phyloP scores from a whole-genome alignment of 2,797 vertebrate species.

The Gadopsis bispinosus region DNA sequence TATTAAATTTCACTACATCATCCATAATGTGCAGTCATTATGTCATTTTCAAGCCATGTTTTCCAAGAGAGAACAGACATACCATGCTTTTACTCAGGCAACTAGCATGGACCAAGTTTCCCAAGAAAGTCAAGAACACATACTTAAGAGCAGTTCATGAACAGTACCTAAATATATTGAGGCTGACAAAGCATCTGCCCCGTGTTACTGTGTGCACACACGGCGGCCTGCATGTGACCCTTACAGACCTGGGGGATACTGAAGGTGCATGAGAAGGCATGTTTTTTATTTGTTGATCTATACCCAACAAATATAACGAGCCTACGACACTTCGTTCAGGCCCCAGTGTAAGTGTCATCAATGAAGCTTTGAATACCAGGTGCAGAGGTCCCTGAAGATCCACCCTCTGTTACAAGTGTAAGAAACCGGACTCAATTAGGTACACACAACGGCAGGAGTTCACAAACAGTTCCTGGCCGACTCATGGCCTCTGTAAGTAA shows the following conservation, averaged over 20 bases:
- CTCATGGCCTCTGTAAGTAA: constrained; percentile 60
- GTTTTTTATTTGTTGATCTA: constrained; percentile 57
- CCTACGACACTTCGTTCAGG: constrained; percentile 38
- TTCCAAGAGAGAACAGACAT: constrained; percentile 68
- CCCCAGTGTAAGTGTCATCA: constrained; percentile 51
- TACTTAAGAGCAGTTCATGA: constrained; percentile 55
- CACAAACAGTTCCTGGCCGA: constrained; percentile 50
- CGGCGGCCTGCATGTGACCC: constrained; percentile 63
- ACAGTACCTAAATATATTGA: constrained; percentile 68
- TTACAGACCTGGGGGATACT: constrained; percentile 51
- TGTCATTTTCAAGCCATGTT: constrained; percentile 71
- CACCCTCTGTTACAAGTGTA: constrained; percentile 30
- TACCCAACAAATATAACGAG: constrained; percentile 64
- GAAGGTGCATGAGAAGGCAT: constrained; percentile 57
- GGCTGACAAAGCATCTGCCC: constrained; percentile 83
- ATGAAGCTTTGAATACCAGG: constrained; percentile 68
- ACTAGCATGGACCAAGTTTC: constrained; percentile 57
- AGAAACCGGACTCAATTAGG: constrained; percentile 49
- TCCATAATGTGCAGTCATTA: constrained; percentile 76
- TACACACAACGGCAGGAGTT: constrained; percentile 46
- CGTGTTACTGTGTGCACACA: constrained; percentile 61
- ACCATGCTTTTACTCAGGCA: constrained; percentile 68
- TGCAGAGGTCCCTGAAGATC: constrained; percentile 65
- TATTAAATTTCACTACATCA: constrained; percentile 78
- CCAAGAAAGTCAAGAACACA: constrained; percentile 72